Percentiles rank a stretch among this genome's conserved stretches.
phyloP scores from a whole-genome alignment of 2,113 vertebrate species.

The Sarotherodon lohbergeri region DNA sequence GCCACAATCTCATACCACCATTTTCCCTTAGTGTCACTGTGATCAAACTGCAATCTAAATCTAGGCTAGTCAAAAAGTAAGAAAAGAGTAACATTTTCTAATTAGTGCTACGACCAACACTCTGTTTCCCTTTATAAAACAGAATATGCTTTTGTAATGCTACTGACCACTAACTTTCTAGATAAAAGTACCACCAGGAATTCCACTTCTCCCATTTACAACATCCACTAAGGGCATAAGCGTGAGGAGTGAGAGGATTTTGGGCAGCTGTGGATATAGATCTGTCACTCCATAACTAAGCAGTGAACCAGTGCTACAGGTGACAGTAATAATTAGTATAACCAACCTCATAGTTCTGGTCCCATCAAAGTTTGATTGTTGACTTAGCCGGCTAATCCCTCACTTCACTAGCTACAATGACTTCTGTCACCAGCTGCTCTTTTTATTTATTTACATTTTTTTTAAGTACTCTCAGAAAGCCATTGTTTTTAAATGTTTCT shows the following conservation, averaged over 20 bases:
- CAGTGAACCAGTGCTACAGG: neutral
- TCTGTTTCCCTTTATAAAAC: neutral
- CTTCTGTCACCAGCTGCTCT: neutral
- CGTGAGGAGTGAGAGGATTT: neutral
- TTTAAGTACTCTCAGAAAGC: neutral
- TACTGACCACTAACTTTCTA: neutral
- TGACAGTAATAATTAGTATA: neutral
- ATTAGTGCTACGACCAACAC: neutral
- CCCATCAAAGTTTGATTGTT: neutral
- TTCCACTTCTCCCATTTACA: neutral
- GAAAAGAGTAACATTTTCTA: neutral
- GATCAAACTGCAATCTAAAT: neutral
- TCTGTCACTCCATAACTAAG: neutral
- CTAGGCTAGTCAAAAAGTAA: neutral
- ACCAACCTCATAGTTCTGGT: neutral
- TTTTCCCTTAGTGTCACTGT: neutral
- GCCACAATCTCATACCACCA: neutral
- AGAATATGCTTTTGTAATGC: neutral
- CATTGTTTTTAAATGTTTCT: neutral
- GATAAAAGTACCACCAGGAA: neutral
- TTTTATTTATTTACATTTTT: neutral
- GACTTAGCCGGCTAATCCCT: neutral
- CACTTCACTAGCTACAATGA: neutral
- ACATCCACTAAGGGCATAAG: neutral
- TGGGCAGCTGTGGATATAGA: neutral